These are phyloP conservation scores for Pristionchus arcanus DNA, from an alignment of 2,888 invertebrate species.

Conservation along the genomic window DNA sequence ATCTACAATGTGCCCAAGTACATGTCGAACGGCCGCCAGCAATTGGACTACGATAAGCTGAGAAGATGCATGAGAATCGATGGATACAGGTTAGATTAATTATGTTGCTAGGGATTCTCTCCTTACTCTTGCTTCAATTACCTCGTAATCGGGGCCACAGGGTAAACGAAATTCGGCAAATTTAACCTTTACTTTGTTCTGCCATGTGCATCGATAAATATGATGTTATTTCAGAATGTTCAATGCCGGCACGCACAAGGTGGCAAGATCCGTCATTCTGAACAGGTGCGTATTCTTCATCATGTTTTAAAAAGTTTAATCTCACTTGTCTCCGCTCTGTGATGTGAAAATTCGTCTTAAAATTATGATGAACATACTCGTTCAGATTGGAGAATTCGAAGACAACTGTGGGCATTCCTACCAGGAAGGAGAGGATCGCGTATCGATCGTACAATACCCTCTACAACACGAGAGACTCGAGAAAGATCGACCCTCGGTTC, in stretches of 20 bases:
- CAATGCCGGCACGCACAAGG: slow-evolving; percentile 53
- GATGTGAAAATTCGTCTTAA: not conserved
- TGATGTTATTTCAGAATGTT: slow-evolving; percentile 26
- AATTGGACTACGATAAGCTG: slow-evolving; percentile 50
- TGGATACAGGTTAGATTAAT: slow-evolving; percentile 48
- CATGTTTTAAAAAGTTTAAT: not conserved
- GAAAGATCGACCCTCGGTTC: slow-evolving; percentile 52
- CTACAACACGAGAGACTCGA: slow-evolving; percentile 44
- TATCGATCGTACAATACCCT: slow-evolving; percentile 54
- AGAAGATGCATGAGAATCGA: slow-evolving; percentile 53
- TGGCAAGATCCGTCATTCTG: slow-evolving; percentile 42
- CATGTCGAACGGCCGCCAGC: not conserved
- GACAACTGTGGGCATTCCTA: not conserved
- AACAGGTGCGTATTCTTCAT: not conserved
- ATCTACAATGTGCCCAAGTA: slow-evolving; percentile 45
- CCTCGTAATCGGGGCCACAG: no score
- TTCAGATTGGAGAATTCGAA: slow-evolving; percentile 22
- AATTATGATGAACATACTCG: not conserved
- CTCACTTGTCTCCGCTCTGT: not conserved
- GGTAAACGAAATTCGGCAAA: not conserved
- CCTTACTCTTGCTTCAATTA: no score
- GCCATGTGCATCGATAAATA: not conserved
- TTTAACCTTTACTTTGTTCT: not conserved
- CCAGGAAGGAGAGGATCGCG: slow-evolving; percentile 5
- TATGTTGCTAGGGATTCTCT: not conserved